Evolutionary conservation across 2,888 invertebrate species (phyloP).

Genomic region (Drosophila birchii): DNA sequence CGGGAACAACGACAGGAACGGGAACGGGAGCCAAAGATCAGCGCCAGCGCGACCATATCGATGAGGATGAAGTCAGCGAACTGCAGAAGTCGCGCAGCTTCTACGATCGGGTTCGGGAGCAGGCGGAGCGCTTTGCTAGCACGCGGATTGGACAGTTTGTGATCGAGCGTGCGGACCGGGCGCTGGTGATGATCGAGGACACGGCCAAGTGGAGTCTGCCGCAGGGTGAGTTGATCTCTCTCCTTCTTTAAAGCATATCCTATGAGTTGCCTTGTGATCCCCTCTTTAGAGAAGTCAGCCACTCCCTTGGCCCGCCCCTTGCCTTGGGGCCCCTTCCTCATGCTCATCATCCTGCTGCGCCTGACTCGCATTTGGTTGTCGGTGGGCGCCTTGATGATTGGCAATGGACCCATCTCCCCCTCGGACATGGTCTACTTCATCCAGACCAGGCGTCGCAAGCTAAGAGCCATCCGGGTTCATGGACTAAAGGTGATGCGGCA

Average conservation of each 20-base stretch:
- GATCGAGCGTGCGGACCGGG: slow-evolving; percentile 75
- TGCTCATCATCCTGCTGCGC: slow-evolving; percentile 79
- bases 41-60: slow-evolving; percentile 59
- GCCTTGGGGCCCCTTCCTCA: slow-evolving; percentile 82
- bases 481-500: slow-evolving; percentile 72
- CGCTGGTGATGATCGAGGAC: slow-evolving; percentile 79
- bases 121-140: slow-evolving; percentile 77
- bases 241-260: no score
- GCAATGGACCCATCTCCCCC: slow-evolving; percentile 77
- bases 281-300: slow-evolving; percentile 37
- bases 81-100: slow-evolving; percentile 55
- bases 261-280: rapidly evolving
- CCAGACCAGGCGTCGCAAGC: slow-evolving; percentile 80
- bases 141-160: slow-evolving; percentile 79
- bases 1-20: slow-evolving; percentile 35
- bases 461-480: slow-evolving; percentile 79
- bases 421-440: slow-evolving; percentile 79
- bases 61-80: slow-evolving; percentile 67
- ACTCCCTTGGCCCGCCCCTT: slow-evolving; percentile 76
- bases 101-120: slow-evolving; percentile 66
- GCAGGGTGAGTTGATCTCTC: slow-evolving; percentile 60
- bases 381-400: slow-evolving; percentile 75
- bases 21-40: slow-evolving; percentile 49
- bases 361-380: slow-evolving; percentile 76
- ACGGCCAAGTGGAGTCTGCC: slow-evolving; percentile 84